Percentiles rank a stretch among this genome's conserved stretches.
phyloP scores from a whole-genome alignment of 2,888 invertebrate species.

The Furcula furcula region DNA sequence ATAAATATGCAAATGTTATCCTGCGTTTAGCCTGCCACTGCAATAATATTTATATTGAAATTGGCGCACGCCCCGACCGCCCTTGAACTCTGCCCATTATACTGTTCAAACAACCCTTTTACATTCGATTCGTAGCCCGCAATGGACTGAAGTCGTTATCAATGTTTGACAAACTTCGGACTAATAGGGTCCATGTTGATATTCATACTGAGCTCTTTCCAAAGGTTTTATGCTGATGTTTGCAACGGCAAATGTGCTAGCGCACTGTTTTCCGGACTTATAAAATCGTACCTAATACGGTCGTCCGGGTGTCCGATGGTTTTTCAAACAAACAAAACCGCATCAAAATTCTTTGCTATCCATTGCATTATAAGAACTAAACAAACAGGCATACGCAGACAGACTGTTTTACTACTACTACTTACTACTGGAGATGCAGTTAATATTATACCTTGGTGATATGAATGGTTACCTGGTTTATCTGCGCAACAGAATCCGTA shows the following conservation, averaged over 20 bases:
- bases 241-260: conserved; percentile 15
- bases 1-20: conserved; percentile 80
- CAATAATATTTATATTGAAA: conserved; percentile 79
- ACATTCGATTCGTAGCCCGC: conserved; percentile 42
- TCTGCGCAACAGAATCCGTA: too few species aligned
- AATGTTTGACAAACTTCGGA: conserved; percentile 47
- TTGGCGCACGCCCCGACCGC: conserved; percentile 47
- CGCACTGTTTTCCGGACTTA: neutral
- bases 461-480: too few species aligned
- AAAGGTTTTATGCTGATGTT: conserved; percentile 11
- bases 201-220: conserved; percentile 20
- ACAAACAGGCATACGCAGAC: too few species aligned
- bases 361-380: too few species aligned
- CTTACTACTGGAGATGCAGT: too few species aligned
- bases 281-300: neutral
- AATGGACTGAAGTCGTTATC: conserved; percentile 43
- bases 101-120: conserved; percentile 65
- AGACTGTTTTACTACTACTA: too few species aligned
- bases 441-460: too few species aligned
- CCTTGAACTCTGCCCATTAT: conserved; percentile 67
- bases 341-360: too few species aligned
- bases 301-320: too few species aligned
- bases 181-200: conserved; percentile 38
- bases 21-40: conserved; percentile 69
- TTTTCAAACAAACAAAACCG: too few species aligned